Evolutionary conservation across 53 echinoderm and acorn worm species (phyloP), one percentile per base, ranked within the genome.

Genomic region (Luidia sarsii): DNA sequence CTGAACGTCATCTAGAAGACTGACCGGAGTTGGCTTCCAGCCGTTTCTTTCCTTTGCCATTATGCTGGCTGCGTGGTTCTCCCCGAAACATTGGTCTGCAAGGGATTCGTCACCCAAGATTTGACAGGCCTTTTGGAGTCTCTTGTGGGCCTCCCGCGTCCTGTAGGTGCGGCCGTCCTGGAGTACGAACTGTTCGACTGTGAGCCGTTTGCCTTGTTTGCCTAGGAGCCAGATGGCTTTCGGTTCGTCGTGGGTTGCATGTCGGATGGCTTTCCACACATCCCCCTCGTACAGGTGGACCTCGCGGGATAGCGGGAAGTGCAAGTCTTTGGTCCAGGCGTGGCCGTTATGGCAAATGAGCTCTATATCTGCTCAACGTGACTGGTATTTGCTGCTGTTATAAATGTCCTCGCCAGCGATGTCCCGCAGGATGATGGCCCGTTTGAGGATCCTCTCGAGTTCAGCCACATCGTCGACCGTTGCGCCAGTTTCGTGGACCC

Each of bases 11-110:
- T 32, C 33, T 4, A 64, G 65, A 27, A 19, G 65, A 13, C 14
- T 33, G 65, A n/a, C 65, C 30, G 65, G 65, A 33, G 65, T 64
- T 23, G 33, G 65, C 30, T 64, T 64, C 65, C 65, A 64, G 30
- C 37, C 65, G 65, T 64, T 64, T 8, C 21, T 4, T 19, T 64
- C 65, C n/a, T n/a, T 36, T 11, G 55, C 55, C 20, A 14, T 20
- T 9, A 54, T 54, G 55, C 55, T 54, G 55, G 55, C 55, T 6
- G 65, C 37, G 67, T 67, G 67, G 67, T 41, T 45, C 11, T 16
- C 46, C 7, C 46, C 23, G 19, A 39, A 67, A 4, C 7, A 9
- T 19, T 19, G 7, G 7, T 53, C 53, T 6, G 53, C 53, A 19
- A n/a, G 53, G 4, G 7, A 9, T 8, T 7, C 18, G 22, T 53